These are phyloP conservation scores for Hoplostethus mediterraneus DNA, from an alignment of 2,797 vertebrate genomes.

Conservation along the genomic window DNA sequence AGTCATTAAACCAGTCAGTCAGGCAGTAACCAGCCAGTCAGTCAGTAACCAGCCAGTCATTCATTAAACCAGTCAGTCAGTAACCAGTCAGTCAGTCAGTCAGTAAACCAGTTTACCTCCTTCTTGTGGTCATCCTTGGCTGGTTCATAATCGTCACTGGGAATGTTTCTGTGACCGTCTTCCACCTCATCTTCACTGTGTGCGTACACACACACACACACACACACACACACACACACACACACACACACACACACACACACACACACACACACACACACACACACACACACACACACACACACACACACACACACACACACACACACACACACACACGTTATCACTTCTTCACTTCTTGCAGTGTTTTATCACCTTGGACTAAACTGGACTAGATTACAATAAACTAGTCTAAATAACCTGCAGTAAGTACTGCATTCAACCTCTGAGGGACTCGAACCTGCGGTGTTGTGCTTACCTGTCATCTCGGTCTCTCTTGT, in stretches of 20 bases:
- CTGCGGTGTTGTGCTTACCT: conserved; percentile 83
- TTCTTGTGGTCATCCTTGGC: conserved; percentile 91
- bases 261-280: conserved; percentile 1
- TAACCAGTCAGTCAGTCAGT: too few species aligned
- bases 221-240: conserved; percentile 14
- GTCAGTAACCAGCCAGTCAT: too few species aligned
- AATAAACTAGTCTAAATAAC: too few species aligned
- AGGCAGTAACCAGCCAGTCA: too few species aligned
- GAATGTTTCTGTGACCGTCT: conserved; percentile 82
- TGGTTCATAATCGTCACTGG: conserved; percentile 87
- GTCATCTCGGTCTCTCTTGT: conserved; percentile 92
- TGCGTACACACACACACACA: conserved; percentile 37
- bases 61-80: too few species aligned
- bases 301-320: background rate
- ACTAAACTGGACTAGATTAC: background rate
- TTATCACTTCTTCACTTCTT: too few species aligned
- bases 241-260: conserved; percentile 9
- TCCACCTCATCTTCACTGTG: conserved; percentile 92
- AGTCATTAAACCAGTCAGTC: too few species aligned
- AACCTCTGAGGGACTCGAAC: too few species aligned
- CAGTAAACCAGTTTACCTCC: conserved; percentile 47
- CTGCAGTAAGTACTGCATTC: too few species aligned
- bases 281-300: conserved; percentile 11
- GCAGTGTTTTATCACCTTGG: too few species aligned
- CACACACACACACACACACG: too few species aligned